Evolutionary conservation across 2,888 invertebrate species (phyloP).

Genomic region (Protophormia terraenovae): DNA sequence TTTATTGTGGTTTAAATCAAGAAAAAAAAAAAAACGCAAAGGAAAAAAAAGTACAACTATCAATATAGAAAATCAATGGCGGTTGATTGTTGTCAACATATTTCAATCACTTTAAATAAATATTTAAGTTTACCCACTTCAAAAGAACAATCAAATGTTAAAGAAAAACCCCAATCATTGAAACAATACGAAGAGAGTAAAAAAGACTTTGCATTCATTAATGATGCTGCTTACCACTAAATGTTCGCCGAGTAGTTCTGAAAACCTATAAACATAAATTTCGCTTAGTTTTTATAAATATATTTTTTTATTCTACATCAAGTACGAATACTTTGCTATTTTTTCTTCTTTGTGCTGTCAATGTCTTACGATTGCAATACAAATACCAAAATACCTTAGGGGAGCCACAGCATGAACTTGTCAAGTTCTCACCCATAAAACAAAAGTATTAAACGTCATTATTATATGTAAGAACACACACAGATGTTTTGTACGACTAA

Average conservation of each 20-base stretch:
- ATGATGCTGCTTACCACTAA: not conserved
- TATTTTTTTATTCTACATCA: too few species aligned
- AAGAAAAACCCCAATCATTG: too few species aligned
- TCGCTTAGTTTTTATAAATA: not conserved
- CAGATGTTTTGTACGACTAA: not conserved
- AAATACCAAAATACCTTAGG: slow-evolving; percentile 29
- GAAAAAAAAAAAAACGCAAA: not conserved
- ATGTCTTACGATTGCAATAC: not conserved
- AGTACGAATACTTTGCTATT: not conserved
- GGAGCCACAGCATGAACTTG: slow-evolving; percentile 33
- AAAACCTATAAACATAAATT: slow-evolving; percentile 43
- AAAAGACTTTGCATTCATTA: not conserved
- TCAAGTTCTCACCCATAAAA: slow-evolving; percentile 50
- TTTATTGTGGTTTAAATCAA: slow-evolving; percentile 14
- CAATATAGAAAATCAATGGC: not conserved
- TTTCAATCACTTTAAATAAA: not conserved
- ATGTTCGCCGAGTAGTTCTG: not conserved
- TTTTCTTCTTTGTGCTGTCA: not conserved
- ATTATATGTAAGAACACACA: not conserved
- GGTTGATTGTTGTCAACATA: slow-evolving; percentile 16
- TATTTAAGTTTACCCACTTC: not conserved
- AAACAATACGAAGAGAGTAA: too few species aligned
- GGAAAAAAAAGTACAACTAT: too few species aligned
- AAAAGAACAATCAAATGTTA: not conserved
- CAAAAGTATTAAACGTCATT: slow-evolving; percentile 17